Evolutionary conservation across 2,797 vertebrate species (phyloP).

Genomic region (Meriones psammophilus): DNA sequence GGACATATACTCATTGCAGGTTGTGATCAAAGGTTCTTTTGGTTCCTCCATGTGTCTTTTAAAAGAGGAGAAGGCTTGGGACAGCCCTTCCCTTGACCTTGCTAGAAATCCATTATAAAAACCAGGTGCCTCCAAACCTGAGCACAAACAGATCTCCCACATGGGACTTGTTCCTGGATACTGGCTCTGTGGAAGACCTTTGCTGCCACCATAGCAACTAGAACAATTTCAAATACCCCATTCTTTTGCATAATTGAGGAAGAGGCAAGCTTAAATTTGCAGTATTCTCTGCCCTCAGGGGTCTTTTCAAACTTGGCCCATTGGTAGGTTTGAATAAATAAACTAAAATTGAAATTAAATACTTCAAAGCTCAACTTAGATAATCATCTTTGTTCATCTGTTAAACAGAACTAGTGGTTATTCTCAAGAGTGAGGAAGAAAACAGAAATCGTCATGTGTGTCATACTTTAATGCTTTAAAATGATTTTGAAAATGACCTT

Average conservation of each 20-base stretch:
- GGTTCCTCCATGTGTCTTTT: not conserved
- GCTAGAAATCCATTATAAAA: constrained; percentile 34
- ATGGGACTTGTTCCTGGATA: constrained; percentile 15
- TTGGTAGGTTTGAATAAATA: constrained; percentile 21
- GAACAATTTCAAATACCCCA: constrained; percentile 59
- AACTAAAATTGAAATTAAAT: constrained; percentile 21
- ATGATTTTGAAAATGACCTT: not conserved
- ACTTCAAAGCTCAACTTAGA: constrained; percentile 19
- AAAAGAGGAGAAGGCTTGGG: not conserved
- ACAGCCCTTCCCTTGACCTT: constrained; percentile 43
- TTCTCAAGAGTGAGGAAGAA: not conserved
- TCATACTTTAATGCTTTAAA: not conserved
- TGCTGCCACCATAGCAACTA: not conserved
- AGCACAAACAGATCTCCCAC: constrained; percentile 14
- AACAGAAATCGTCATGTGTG: not conserved
- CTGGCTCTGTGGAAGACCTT: constrained; percentile 2
- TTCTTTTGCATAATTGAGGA: constrained; percentile 34
- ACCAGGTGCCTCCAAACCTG: not conserved
- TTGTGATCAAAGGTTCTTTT: constrained; percentile 13
- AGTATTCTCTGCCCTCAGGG: constrained; percentile 47
- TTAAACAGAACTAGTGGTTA: constrained; percentile 18
- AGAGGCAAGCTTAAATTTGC: constrained; percentile 1
- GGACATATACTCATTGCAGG: not conserved
- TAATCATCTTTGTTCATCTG: not conserved
- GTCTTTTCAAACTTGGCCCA: constrained; percentile 39